These are phyloP conservation scores for Solea senegalensis DNA, from an alignment of 2,113 vertebrate species.

Conservation along the genomic window DNA sequence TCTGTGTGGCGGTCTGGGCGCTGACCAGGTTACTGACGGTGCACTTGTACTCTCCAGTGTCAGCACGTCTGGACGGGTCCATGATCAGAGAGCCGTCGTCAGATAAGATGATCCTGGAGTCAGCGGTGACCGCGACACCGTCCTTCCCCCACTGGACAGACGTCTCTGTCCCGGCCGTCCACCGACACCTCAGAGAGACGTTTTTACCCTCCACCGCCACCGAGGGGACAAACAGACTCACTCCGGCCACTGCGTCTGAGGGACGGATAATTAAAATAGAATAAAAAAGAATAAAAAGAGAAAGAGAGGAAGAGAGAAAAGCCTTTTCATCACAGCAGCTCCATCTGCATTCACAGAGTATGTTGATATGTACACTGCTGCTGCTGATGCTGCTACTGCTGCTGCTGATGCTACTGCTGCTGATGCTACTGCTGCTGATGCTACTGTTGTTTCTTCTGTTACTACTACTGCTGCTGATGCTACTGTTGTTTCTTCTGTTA, in stretches of 20 bases:
- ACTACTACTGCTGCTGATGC: too few species aligned
- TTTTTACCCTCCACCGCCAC: conserved; percentile 71
- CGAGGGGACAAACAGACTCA: conserved; percentile 67
- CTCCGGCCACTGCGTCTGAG: conserved; percentile 67
- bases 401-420: too few species aligned
- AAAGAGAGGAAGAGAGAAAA: background rate
- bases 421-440: too few species aligned
- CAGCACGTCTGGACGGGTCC: conserved; percentile 64
- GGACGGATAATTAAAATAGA: conserved; percentile 1
- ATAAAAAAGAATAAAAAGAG: too few species aligned
- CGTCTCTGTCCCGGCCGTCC: conserved; percentile 63
- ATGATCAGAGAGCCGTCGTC: conserved; percentile 72
- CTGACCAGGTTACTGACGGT: conserved; percentile 80
- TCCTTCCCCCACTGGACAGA: conserved; percentile 75
- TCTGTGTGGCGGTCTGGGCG: conserved; percentile 46
- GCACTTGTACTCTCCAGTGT: conserved; percentile 77
- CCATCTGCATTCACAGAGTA: too few species aligned
- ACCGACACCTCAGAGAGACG: conserved; percentile 74
- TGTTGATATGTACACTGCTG: too few species aligned
- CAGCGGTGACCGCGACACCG: conserved; percentile 39
- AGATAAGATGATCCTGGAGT: conserved; percentile 69
- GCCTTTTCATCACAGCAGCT: too few species aligned
- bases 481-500: too few species aligned
- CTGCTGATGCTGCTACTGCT: too few species aligned
- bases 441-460: too few species aligned